Conservation (phyloP, 2,888 invertebrate species). For the Drosophila paucipuncta region DNA sequence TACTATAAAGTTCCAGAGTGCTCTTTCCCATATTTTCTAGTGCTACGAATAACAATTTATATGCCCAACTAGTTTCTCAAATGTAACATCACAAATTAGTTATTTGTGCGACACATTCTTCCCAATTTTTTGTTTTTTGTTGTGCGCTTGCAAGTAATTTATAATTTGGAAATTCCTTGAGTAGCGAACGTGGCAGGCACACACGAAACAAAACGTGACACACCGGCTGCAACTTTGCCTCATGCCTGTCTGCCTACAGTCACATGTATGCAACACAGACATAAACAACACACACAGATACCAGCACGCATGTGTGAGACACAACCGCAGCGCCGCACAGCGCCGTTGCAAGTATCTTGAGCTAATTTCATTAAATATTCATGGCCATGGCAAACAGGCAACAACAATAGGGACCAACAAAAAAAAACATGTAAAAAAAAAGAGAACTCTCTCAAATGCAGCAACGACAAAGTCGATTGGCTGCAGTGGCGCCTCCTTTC, state of each 20-base stretch:
- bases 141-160: constrained; percentile 11
- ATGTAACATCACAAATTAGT: background rate
- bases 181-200: constrained; percentile 10
- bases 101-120: background rate
- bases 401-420: constrained; percentile 18
- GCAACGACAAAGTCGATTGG: constrained; percentile 39
- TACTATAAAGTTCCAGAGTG: background rate
- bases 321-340: constrained; percentile 48
- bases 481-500: constrained; percentile 28
- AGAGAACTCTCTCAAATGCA: background rate
- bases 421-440: background rate
- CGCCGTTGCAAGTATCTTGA: constrained; percentile 63
- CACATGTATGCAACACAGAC: background rate
- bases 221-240: background rate
- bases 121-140: constrained; percentile 7
- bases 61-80: background rate
- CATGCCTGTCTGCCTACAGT: background rate
- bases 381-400: constrained; percentile 59
- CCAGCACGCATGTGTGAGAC: constrained; percentile 27
- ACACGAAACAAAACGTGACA: background rate
- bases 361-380: constrained; percentile 80
- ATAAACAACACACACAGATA: background rate
- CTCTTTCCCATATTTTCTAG: background rate
- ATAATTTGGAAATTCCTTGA: constrained; percentile 33
- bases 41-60: background rate